Percentiles rank a stretch among this genome's conserved stretches.
phyloP scores from a whole-genome alignment of 2,888 invertebrate genomes.

The Eupeodes luniger region DNA sequence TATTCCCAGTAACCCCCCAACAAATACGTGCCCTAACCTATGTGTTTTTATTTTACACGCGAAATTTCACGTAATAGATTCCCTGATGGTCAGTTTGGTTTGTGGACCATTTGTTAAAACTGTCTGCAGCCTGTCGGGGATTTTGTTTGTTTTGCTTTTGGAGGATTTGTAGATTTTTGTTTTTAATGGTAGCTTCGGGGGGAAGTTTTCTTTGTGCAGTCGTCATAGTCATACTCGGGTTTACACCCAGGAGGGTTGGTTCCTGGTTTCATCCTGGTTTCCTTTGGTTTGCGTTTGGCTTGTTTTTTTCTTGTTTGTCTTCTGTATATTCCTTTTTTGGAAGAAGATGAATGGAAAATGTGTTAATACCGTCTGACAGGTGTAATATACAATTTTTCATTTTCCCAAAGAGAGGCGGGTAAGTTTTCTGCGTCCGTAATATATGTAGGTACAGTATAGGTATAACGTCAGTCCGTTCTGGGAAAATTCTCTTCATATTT shows the following conservation, averaged over 20 bases:
- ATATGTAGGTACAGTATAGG: not conserved
- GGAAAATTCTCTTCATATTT: conserved; percentile 61
- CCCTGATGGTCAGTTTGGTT: conserved; percentile 59
- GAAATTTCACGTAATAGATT: conserved; percentile 47
- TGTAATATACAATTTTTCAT: conserved; percentile 76
- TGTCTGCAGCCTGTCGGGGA: conserved; percentile 61
- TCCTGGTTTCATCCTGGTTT: not conserved
- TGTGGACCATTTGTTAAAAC: conserved; percentile 67
- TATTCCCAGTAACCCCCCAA: no score
- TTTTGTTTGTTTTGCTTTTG: conserved; percentile 68
- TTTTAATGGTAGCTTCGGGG: conserved; percentile 36
- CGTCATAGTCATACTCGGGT: not conserved
- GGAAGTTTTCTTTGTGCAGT: conserved; percentile 43
- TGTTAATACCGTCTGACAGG: conserved; percentile 76
- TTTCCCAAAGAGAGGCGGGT: conserved; percentile 53
- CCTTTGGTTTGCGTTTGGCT: not conserved
- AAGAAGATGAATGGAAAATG: conserved; percentile 75
- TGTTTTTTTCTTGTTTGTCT: not conserved
- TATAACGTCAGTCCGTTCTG: conserved; percentile 23
- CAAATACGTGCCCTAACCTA: not conserved
- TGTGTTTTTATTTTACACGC: conserved; percentile 7
- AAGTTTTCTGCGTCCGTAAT: conserved; percentile 18
- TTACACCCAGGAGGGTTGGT: not conserved
- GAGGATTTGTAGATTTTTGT: conserved; percentile 66
- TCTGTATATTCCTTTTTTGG: conserved; percentile 9